Percentiles rank a stretch among this genome's conserved stretches.
phyloP scores from a whole-genome alignment of 2,113 vertebrate genomes.

The Dipodomys spectabilis region DNA sequence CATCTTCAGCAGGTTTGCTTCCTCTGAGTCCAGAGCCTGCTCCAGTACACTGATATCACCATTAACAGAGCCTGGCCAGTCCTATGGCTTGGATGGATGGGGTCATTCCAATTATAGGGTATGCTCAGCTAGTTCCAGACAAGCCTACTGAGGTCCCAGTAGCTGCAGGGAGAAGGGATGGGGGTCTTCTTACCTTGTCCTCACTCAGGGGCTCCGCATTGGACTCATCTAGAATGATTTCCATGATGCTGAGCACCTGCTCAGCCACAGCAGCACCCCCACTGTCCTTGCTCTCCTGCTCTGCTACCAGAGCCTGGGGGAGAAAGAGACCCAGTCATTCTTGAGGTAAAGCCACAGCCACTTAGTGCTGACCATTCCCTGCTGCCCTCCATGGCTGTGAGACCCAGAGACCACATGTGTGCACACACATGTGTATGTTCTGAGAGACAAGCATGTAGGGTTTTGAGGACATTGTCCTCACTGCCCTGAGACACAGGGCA shows the following conservation, averaged over 20 bases:
- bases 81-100: neutral
- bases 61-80: constrained; percentile 9
- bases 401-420: neutral
- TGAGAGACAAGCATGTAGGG: neutral
- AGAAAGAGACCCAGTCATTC: neutral
- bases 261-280: constrained; percentile 97
- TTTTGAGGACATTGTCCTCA: neutral
- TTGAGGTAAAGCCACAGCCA: neutral
- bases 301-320: constrained; percentile 94
- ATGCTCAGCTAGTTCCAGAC: neutral
- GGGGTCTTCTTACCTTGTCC: constrained; percentile 91
- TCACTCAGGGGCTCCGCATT: constrained; percentile 97
- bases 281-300: constrained; percentile 98
- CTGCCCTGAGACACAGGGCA: rapidly evolving
- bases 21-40: neutral
- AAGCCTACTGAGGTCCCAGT: neutral
- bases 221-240: constrained; percentile 98
- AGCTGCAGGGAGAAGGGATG: rapidly evolving
- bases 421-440: rapidly evolving
- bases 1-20: neutral
- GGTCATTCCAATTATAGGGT: neutral
- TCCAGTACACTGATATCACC: neutral
- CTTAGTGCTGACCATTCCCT: neutral
- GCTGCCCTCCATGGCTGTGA: neutral
- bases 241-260: constrained; percentile 99